Evolutionary conservation across 2,797 vertebrate species (phyloP).

Genomic region (Siniperca scherzeri): DNA sequence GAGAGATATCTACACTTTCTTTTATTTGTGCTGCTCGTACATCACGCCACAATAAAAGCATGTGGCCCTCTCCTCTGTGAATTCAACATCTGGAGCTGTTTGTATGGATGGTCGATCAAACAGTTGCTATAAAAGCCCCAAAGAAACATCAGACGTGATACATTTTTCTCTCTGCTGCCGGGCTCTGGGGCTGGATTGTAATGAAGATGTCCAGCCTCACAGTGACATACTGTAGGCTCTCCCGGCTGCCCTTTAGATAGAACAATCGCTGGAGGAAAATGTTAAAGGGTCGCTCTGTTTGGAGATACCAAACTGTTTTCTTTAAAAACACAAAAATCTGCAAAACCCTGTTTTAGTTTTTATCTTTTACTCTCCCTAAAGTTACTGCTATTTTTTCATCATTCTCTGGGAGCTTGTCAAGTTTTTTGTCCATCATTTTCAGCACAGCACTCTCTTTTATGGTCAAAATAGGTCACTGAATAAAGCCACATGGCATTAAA

Average conservation of each 20-base stretch:
- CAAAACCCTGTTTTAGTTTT: conserved; percentile 3
- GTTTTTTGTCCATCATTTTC: conserved; percentile 25
- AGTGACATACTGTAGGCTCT: conserved; percentile 46
- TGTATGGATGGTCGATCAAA: conserved; percentile 67
- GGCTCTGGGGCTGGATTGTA: conserved; percentile 52
- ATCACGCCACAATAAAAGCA: conserved; percentile 64
- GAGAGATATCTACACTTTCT: conserved; percentile 46
- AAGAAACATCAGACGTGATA: conserved; percentile 61
- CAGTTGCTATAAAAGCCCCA: conserved; percentile 53
- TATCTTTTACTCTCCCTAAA: neutral
- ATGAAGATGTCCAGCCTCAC: conserved; percentile 69
- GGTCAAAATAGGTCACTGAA: conserved; percentile 65
- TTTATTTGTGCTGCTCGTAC: conserved; percentile 46
- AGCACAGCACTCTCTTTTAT: conserved; percentile 15
- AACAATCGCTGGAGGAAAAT: conserved; percentile 46
- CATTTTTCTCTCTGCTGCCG: conserved; percentile 47
- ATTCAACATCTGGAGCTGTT: conserved; percentile 73
- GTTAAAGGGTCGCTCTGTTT: conserved; percentile 27
- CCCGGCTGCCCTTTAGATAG: conserved; percentile 50
- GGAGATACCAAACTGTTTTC: neutral
- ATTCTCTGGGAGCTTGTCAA: conserved; percentile 26
- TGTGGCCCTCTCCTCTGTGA: conserved; percentile 46
- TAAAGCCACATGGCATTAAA: conserved; percentile 42
- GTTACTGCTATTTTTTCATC: conserved; percentile 4
- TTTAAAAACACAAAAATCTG: conserved; percentile 20